These are phyloP conservation scores for Caracal caracal DNA, from an alignment of 2,113 vertebrate species.

Conservation along the genomic window DNA sequence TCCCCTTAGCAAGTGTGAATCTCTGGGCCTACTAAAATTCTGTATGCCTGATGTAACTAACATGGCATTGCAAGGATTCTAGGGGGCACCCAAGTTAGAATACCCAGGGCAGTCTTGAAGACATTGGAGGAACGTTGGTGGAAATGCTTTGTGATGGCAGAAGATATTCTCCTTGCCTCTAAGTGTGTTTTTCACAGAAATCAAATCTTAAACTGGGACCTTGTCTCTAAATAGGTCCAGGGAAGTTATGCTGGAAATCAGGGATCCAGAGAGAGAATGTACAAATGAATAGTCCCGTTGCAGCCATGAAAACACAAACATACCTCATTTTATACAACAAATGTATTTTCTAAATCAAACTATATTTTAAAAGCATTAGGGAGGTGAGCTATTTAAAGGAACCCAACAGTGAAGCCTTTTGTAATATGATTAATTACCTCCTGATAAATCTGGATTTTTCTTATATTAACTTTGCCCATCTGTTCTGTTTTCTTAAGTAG, in stretches of 20 bases:
- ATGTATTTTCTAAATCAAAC: conserved; percentile 66
- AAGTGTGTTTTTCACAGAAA: conserved; percentile 30
- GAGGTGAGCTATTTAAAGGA: conserved; percentile 61
- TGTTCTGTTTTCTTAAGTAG: conserved; percentile 68
- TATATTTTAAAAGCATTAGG: conserved; percentile 65
- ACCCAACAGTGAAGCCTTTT: conserved; percentile 57
- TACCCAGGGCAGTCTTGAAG: background rate
- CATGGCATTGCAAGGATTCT: background rate
- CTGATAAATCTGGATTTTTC: conserved; percentile 68
- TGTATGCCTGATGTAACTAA: background rate
- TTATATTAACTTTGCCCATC: conserved; percentile 65
- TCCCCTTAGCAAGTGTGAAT: background rate
- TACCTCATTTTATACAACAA: conserved; percentile 62
- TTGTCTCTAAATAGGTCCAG: background rate
- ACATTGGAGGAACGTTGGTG: background rate
- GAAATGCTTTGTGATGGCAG: background rate
- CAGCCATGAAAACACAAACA: conserved; percentile 52
- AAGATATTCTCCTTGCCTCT: conserved; percentile 20
- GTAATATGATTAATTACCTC: conserved; percentile 67
- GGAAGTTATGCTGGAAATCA: background rate
- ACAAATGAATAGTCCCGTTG: conserved; percentile 44
- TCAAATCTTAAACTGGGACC: background rate
- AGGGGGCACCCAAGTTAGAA: background rate
- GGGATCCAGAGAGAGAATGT: conserved; percentile 9
- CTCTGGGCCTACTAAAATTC: background rate